Percentiles rank a stretch among this genome's conserved stretches.
Evolutionary conservation across 2,888 invertebrate species (phyloP).

Genomic region (Chrysolina haemoptera): DNA sequence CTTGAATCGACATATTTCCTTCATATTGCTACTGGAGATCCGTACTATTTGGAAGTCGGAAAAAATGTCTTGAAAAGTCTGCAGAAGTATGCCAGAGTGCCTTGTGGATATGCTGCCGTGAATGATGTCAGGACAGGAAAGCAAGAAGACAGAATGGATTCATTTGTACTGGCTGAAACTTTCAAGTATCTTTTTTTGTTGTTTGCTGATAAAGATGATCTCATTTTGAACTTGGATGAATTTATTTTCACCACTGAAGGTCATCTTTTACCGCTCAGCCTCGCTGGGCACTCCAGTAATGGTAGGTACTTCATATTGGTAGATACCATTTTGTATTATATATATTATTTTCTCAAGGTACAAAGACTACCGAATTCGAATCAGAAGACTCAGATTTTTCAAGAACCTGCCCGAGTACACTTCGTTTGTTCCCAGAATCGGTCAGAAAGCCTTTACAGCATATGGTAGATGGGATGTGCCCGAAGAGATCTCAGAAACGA

Average conservation of each 20-base stretch:
- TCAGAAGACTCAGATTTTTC: slow-evolving; percentile 75
- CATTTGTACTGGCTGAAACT: slow-evolving; percentile 97
- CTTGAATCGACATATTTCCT: slow-evolving; percentile 98
- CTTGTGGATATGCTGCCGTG: slow-evolving; percentile 95
- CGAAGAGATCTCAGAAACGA: slow-evolving; percentile 75
- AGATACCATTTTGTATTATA: slow-evolving; percentile 7
- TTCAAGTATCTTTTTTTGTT: slow-evolving; percentile 97
- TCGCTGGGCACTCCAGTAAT: slow-evolving; percentile 76
- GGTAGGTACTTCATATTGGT: slow-evolving; percentile 29
- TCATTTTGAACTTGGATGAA: slow-evolving; percentile 86
- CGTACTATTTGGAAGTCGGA: slow-evolving; percentile 95
- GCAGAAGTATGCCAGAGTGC: slow-evolving; percentile 92
- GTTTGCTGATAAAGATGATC: slow-evolving; percentile 90
- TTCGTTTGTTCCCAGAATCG: slow-evolving; percentile 86
- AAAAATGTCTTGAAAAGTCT: slow-evolving; percentile 89
- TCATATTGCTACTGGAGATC: slow-evolving; percentile 95
- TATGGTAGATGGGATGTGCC: slow-evolving; percentile 87
- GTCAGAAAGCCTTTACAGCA: slow-evolving; percentile 88
- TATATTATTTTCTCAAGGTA: slow-evolving; percentile 28
- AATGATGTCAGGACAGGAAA: slow-evolving; percentile 74
- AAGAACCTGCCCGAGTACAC: slow-evolving; percentile 88
- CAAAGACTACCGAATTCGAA: slow-evolving; percentile 62
- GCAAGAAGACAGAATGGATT: slow-evolving; percentile 98
- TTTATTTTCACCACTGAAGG: slow-evolving; percentile 96
- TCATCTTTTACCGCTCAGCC: slow-evolving; percentile 91